phyloP scores from a whole-genome alignment of 2,888 invertebrate species.

The Drosophila villosipedis region DNA sequence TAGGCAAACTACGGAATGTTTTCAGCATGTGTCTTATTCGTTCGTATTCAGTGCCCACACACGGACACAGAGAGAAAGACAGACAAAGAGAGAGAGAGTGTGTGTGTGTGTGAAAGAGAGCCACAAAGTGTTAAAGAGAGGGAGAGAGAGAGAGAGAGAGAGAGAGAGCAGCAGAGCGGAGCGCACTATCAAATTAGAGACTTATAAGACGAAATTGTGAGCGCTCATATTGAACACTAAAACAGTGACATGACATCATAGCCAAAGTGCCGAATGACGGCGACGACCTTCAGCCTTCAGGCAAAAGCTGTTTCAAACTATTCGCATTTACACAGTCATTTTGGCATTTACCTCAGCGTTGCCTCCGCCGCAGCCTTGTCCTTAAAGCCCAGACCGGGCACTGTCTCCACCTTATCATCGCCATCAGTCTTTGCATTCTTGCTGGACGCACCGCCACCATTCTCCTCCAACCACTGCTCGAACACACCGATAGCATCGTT shows the following conservation, averaged over 20 bases:
- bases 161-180: slow-evolving; percentile 9
- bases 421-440: slow-evolving; percentile 86
- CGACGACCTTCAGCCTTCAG: slow-evolving; percentile 47
- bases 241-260: slow-evolving; percentile 78
- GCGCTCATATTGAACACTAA: slow-evolving; percentile 48
- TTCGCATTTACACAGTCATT: background rate
- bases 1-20: slow-evolving; percentile 37
- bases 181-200: slow-evolving; percentile 50
- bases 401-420: slow-evolving; percentile 87
- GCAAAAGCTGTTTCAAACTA: background rate
- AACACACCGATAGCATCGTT: slow-evolving; percentile 89
- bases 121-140: background rate
- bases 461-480: slow-evolving; percentile 88
- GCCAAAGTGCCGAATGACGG: slow-evolving; percentile 32
- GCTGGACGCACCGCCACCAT: slow-evolving; percentile 84
- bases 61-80: background rate
- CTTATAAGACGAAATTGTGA: slow-evolving; percentile 50
- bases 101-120: background rate
- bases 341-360: slow-evolving; percentile 87
- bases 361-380: slow-evolving; percentile 90
- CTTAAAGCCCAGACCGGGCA: slow-evolving; percentile 91
- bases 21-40: slow-evolving; percentile 7
- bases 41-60: slow-evolving; percentile 8
- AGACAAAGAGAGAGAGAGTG: no score
- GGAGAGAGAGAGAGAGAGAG: background rate